These are phyloP conservation scores for Callithrix jacchus DNA, from an alignment of 2,113 vertebrate species.

Conservation along the genomic window DNA sequence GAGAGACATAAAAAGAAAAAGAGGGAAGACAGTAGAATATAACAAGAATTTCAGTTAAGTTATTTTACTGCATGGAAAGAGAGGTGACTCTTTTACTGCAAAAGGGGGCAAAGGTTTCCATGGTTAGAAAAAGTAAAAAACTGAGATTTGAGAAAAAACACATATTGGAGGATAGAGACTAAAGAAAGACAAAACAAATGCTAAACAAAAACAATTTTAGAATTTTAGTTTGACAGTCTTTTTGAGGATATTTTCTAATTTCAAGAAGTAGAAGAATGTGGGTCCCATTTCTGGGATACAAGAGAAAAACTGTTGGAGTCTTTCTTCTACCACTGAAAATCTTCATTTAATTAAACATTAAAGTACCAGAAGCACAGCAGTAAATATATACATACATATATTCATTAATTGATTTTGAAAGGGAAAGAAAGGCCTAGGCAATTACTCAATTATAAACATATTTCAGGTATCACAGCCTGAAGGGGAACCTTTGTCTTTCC, in stretches of 20 bases:
- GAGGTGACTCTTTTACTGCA: not conserved
- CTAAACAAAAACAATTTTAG: not conserved
- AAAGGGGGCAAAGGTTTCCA: not conserved
- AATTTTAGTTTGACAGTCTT: not conserved
- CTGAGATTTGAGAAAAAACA: not conserved
- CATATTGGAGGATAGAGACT: not conserved
- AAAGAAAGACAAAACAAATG: not conserved
- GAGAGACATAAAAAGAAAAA: not conserved
- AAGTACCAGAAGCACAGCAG: not conserved
- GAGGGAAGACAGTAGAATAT: not conserved
- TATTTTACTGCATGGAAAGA: not conserved
- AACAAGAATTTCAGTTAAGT: not conserved
- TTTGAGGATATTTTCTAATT: slow-evolving; percentile 14
- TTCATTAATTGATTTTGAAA: not conserved
- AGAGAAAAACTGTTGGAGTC: not conserved
- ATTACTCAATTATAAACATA: not conserved
- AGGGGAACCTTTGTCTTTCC: accelerated
- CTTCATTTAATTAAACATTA: not conserved
- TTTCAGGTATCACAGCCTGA: not conserved
- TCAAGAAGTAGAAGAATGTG: not conserved
- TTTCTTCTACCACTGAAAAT: not conserved
- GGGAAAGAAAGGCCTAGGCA: not conserved
- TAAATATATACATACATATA: not conserved
- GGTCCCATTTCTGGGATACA: not conserved
- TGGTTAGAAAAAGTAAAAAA: not conserved